phyloP scores from a whole-genome alignment of 2,797 vertebrate genomes.

The Scomberomorus guttatus region DNA sequence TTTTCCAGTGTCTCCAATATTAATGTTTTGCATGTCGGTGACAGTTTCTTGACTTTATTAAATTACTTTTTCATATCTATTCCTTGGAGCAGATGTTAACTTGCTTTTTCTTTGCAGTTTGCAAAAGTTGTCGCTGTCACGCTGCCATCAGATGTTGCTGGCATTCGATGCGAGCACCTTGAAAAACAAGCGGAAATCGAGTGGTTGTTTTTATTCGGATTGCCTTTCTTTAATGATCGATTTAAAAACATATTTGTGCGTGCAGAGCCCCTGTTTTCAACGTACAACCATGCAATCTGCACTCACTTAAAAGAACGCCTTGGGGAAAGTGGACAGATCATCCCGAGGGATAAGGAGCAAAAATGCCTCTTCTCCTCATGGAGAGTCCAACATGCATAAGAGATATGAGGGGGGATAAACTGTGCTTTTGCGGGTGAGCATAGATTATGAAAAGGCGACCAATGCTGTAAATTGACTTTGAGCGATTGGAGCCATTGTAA shows the following conservation, averaged over 20 bases:
- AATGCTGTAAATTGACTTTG: conserved; percentile 71
- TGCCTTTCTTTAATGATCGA: background rate
- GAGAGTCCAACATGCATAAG: conserved; percentile 12
- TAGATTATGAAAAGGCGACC: conserved; percentile 40
- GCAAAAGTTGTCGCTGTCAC: background rate
- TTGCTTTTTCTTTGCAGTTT: conserved; percentile 6
- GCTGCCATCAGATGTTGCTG: background rate
- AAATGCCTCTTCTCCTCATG: conserved; percentile 39
- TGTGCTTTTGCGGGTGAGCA: conserved; percentile 15
- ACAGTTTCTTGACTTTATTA: conserved; percentile 18
- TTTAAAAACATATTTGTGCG: conserved; percentile 14
- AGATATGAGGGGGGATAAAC: conserved; percentile 33
- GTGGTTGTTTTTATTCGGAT: conserved; percentile 13
- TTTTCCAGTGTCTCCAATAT: conserved; percentile 4
- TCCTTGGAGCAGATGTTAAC: background rate
- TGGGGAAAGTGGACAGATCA: conserved; percentile 17
- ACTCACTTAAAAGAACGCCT: background rate
- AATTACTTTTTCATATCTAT: conserved; percentile 33
- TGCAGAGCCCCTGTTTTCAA: conserved; percentile 13
- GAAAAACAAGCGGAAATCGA: background rate
- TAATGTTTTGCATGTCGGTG: conserved; percentile 8
- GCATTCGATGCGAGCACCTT: background rate
- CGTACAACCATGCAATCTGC: background rate
- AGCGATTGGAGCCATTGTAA: conserved; percentile 70
- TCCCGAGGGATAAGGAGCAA: conserved; percentile 20